Conservation (phyloP, 2,113 vertebrate species). For the Girardinichthys multiradiatus region DNA sequence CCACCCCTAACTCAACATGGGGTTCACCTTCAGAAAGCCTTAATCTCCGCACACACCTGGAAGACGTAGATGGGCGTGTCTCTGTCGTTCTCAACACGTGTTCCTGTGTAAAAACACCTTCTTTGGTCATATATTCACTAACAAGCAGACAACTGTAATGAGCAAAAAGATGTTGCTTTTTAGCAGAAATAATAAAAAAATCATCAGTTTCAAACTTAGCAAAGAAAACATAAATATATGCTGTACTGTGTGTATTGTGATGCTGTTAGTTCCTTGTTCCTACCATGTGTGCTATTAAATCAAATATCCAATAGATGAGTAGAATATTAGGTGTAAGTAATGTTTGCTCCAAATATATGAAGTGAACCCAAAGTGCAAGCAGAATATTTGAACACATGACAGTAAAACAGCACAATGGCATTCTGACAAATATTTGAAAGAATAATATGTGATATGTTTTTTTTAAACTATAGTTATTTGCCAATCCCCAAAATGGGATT, state of each 20-base stretch:
- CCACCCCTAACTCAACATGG: constrained; percentile 56
- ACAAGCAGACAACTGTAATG: constrained; percentile 34
- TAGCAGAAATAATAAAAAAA: constrained; percentile 20
- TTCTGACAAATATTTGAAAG: constrained; percentile 2
- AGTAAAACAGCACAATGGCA: not conserved
- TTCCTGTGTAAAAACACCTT: not conserved
- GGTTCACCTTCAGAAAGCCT: constrained; percentile 73
- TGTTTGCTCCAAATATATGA: not conserved
- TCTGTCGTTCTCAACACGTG: not conserved
- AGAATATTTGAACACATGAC: not conserved
- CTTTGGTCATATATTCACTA: constrained; percentile 8
- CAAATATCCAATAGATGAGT: constrained; percentile 2
- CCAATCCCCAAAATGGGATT: constrained; percentile 37
- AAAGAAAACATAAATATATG: not conserved
- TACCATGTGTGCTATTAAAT: not conserved
- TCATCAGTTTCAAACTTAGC: not conserved
- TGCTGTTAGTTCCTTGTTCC: no score
- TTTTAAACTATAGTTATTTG: constrained; percentile 37
- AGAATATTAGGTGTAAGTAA: not conserved
- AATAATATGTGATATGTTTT: constrained; percentile 43
- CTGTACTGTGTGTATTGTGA: not conserved
- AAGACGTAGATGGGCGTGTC: constrained; percentile 50
- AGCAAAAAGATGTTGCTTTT: constrained; percentile 60
- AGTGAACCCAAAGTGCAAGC: not conserved
- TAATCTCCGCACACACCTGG: constrained; percentile 60